A percentile compares a stretch with the other conserved stretches of the same genome.
These are phyloP conservation scores for Cyrtorhinus lividipennis DNA, from an alignment of 1,140 invertebrate species.

Conservation along the genomic window DNA sequence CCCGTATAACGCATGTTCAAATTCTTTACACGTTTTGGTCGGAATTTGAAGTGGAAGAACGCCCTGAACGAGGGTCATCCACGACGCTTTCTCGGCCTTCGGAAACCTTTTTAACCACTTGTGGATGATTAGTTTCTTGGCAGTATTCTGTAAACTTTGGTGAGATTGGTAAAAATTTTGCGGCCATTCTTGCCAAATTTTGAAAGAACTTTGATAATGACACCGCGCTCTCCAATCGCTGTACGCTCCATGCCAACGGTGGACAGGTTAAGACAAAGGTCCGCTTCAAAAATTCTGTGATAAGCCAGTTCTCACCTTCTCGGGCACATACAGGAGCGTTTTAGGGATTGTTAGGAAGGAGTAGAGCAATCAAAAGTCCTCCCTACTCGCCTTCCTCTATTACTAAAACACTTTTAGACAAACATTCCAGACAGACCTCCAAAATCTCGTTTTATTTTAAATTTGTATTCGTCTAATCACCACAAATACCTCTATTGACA, in stretches of 20 bases:
- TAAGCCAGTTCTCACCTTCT: neutral
- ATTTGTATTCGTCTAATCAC: no score
- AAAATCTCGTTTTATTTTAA: no score
- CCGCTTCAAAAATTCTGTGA: neutral
- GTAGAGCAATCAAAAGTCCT: neutral
- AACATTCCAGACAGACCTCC: neutral
- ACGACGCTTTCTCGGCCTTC: constrained; percentile 19
- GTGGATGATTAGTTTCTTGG: constrained; percentile 19
- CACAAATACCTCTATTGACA: no score
- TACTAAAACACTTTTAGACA: neutral
- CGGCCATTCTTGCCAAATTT: constrained; percentile 2
- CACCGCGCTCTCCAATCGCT: neutral
- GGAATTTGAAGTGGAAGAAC: constrained; percentile 24
- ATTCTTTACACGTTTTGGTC: constrained; percentile 27
- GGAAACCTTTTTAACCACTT: constrained; percentile 22
- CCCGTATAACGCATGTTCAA: constrained; percentile 18
- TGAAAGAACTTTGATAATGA: neutral
- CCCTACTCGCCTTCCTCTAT: neutral
- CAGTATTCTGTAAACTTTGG: constrained; percentile 17
- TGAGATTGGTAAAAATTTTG: neutral
- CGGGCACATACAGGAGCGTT: neutral
- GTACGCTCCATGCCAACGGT: neutral
- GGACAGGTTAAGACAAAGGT: neutral
- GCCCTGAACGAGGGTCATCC: constrained; percentile 20
- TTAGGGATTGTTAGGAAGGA: neutral